These are phyloP conservation scores for Pimpla rufipes DNA, from an alignment of 2,888 invertebrate genomes.

Conservation along the genomic window DNA sequence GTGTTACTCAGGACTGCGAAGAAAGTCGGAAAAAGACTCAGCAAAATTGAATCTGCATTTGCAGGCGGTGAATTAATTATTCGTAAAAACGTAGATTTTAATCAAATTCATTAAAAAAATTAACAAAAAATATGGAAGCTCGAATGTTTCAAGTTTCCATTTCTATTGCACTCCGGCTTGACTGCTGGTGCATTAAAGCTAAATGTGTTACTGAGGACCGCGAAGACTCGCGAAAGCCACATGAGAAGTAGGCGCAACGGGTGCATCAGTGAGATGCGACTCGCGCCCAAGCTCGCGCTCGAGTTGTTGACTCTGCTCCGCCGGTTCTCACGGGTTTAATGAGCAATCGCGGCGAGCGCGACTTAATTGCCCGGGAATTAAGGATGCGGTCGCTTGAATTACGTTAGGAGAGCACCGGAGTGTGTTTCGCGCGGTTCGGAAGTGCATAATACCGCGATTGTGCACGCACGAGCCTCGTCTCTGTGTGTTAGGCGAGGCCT, in stretches of 20 bases:
- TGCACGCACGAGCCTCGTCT: neutral
- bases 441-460: constrained; percentile 56
- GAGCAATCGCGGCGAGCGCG: constrained; percentile 76
- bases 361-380: constrained; percentile 76
- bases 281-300: constrained; percentile 11
- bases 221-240: constrained; percentile 38
- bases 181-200: constrained; percentile 2
- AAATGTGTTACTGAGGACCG: constrained; percentile 9
- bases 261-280: constrained; percentile 45
- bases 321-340: constrained; percentile 80
- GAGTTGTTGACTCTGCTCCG: constrained; percentile 68
- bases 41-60: too few species aligned
- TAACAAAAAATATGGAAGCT: neutral
- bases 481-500: neutral
- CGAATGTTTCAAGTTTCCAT: neutral
- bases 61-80: too few species aligned
- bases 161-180: neutral
- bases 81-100: too few species aligned
- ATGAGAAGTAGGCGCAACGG: constrained; percentile 64
- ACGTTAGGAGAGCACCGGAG: constrained; percentile 66
- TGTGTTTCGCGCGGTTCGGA: constrained; percentile 65
- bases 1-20: too few species aligned
- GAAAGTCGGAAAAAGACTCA: too few species aligned
- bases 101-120: too few species aligned
- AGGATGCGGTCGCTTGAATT: constrained; percentile 70